Conservation (phyloP, 2,797 vertebrate species). For the Crax fasciolata region DNA sequence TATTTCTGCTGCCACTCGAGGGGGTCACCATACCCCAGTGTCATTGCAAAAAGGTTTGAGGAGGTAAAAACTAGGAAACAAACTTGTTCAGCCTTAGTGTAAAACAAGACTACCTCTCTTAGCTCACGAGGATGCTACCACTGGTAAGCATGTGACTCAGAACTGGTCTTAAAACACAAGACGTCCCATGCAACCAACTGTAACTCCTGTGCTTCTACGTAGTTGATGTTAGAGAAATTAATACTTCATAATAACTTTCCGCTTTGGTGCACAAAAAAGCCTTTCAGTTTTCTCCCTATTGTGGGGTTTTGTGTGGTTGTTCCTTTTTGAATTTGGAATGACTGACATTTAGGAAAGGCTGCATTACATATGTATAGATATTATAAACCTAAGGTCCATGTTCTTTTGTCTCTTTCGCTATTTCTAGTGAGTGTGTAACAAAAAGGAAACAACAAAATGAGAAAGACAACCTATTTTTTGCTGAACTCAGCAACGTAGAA, state of each 20-base stretch:
- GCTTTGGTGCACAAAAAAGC: not conserved
- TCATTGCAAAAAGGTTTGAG: constrained; percentile 20
- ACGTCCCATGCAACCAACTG: not conserved
- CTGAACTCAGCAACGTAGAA: constrained; percentile 12
- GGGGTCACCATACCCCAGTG: not conserved
- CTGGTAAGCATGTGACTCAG: constrained; percentile 44
- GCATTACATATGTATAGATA: not conserved
- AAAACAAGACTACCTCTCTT: constrained; percentile 77
- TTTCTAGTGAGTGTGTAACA: not conserved
- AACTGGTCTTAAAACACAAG: constrained; percentile 49
- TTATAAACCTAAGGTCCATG: not conserved
- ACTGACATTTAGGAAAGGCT: constrained; percentile 15
- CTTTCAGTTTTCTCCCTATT: not conserved
- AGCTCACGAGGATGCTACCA: constrained; percentile 55
- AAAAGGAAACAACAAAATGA: not conserved
- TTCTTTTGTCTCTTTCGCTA: not conserved
- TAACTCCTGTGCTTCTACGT: not conserved
- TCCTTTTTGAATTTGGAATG: not conserved
- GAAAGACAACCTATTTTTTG: not conserved
- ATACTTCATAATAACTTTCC: not conserved
- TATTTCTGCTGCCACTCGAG: constrained; percentile 56
- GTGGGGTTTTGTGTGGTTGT: not conserved
- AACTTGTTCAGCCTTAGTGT: constrained; percentile 72
- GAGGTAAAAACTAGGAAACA: constrained; percentile 37
- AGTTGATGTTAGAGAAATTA: constrained; percentile 38